phyloP scores from a whole-genome alignment of 1,140 invertebrate genomes.

The Macrobrachium rosenbergii region DNA sequence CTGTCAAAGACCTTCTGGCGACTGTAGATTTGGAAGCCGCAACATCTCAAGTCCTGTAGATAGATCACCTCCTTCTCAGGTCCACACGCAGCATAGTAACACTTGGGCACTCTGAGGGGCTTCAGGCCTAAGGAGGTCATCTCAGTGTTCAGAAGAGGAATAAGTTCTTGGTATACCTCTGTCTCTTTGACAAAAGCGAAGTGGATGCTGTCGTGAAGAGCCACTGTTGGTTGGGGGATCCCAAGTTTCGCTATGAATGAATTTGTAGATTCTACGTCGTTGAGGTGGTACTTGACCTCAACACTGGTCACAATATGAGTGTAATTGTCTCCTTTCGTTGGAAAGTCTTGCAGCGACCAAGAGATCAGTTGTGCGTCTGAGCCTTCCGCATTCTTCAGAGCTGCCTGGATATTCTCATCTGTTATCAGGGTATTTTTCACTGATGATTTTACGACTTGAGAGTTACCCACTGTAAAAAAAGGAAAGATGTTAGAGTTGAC shows the following conservation, averaged over 20 bases:
- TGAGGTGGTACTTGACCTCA: constrained; percentile 20
- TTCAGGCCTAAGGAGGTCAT: not conserved
- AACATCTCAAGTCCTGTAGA: constrained; percentile 38
- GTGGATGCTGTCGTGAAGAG: no score
- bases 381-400: constrained; percentile 41
- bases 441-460: not conserved
- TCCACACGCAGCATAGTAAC: not conserved
- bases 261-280: constrained; percentile 6
- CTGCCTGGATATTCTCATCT: not conserved
- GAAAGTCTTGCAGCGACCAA: constrained; percentile 37
- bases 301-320: constrained; percentile 45
- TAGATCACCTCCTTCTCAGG: constrained; percentile 32
- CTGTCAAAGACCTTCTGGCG: constrained; percentile 50
- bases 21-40: constrained; percentile 52
- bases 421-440: not conserved
- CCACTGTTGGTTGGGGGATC: no score
- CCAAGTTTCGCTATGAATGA: no score
- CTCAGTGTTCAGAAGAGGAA: constrained; percentile 28
- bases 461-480: not conserved
- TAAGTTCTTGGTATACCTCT: constrained; percentile 19
- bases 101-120: constrained; percentile 13
- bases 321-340: constrained; percentile 50
- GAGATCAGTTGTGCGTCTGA: constrained; percentile 16
- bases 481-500: no score
- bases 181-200: constrained; percentile 32